Evolutionary conservation across 2,888 invertebrate genomes (phyloP).

Genomic region (Beris morrisii): DNA sequence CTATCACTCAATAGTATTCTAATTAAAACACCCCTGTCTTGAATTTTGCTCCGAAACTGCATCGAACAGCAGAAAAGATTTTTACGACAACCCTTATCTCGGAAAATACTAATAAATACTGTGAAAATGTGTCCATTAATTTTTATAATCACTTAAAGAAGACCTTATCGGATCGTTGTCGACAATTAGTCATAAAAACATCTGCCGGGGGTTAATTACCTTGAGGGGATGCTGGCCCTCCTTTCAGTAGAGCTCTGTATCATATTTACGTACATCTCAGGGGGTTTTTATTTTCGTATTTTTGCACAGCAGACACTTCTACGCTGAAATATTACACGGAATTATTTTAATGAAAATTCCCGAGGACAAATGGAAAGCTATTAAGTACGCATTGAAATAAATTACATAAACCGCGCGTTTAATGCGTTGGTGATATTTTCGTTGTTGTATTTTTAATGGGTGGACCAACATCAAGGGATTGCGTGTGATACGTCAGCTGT

Average conservation of each 20-base stretch:
- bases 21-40: too few relatives aligned
- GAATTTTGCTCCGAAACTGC: too few relatives aligned
- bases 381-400: conserved; percentile 32
- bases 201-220: conserved; percentile 23
- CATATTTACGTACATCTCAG: conserved; percentile 11
- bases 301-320: conserved; percentile 17
- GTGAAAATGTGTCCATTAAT: conserved; percentile 22
- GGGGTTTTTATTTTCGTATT: conserved; percentile 24
- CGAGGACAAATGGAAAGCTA: conserved; percentile 28
- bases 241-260: conserved; percentile 2
- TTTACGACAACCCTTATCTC: too few relatives aligned
- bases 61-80: too few relatives aligned
- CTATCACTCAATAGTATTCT: too few relatives aligned
- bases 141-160: conserved; percentile 27
- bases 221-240: conserved; percentile 1
- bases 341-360: conserved; percentile 33
- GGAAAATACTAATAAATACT: too few relatives aligned
- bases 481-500: too few relatives aligned
- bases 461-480: too few relatives aligned
- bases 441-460: conserved; percentile 6
- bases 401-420: conserved; percentile 29
- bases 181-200: conserved; percentile 31
- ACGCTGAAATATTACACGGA: conserved; percentile 26
- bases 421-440: conserved; percentile 24
- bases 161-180: conserved; percentile 24